Percentiles rank a stretch among this genome's conserved stretches.
Conservation (phyloP, 2,888 invertebrate genomes). For the Noctua janthina region DNA sequence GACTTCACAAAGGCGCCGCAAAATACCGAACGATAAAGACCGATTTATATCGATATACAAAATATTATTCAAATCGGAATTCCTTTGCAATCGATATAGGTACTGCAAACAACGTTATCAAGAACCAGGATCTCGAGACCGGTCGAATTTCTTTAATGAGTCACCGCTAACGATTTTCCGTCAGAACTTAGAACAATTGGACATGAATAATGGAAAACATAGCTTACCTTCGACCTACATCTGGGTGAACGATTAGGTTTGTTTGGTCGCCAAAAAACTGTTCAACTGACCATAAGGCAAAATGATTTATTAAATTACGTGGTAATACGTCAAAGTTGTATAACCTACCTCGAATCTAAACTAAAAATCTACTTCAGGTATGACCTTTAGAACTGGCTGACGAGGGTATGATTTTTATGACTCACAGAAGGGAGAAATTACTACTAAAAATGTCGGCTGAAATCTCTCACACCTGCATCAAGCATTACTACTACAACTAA, state of each 20-base stretch:
- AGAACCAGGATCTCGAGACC: conserved; percentile 68
- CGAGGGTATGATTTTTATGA: conserved; percentile 33
- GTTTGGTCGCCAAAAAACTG: conserved; percentile 62
- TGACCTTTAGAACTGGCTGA: conserved; percentile 22
- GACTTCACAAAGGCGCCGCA: conserved; percentile 63
- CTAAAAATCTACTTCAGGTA: conserved; percentile 10
- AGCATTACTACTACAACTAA: neutral
- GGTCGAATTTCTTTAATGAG: conserved; percentile 87
- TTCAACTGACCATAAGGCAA: conserved; percentile 48
- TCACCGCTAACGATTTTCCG: conserved; percentile 87
- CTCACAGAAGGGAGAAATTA: conserved; percentile 2
- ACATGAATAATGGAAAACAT: conserved; percentile 86
- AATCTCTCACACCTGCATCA: neutral
- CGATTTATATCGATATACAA: conserved; percentile 52
- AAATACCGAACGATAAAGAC: conserved; percentile 41
- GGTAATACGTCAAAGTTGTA: conserved; percentile 14
- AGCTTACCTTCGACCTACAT: conserved; percentile 80
- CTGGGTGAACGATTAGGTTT: conserved; percentile 66
- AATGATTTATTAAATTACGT: conserved; percentile 75
- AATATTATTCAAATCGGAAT: conserved; percentile 65
- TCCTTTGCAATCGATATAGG: conserved; percentile 62
- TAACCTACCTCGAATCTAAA: conserved; percentile 11
- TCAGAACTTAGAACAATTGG: conserved; percentile 85
- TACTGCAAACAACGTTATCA: conserved; percentile 66
- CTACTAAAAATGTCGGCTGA: conserved; percentile 1